These are phyloP conservation scores for Acyrthosiphon pisum DNA, from an alignment of 1,140 invertebrate species.

Conservation along the genomic window DNA sequence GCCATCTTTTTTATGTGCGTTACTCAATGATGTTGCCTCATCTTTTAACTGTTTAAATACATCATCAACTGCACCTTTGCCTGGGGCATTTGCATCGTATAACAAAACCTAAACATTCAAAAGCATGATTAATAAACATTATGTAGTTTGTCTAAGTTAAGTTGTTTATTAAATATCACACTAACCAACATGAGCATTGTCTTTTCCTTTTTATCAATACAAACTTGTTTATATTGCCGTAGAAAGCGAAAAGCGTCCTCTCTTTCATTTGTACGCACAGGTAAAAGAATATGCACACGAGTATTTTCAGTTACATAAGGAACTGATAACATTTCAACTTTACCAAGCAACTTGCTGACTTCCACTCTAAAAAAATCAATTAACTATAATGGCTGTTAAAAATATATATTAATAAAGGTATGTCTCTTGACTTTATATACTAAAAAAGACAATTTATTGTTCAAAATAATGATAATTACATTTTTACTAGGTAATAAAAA, in stretches of 20 bases:
- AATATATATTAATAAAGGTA: not conserved
- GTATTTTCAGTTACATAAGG: slow-evolving; percentile 92
- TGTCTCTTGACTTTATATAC: not conserved
- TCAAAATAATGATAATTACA: not conserved
- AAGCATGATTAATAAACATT: slow-evolving; percentile 7
- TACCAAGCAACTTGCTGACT: slow-evolving; percentile 79
- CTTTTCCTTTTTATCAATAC: slow-evolving; percentile 79
- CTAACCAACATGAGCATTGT: slow-evolving; percentile 75
- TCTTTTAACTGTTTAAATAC: slow-evolving; percentile 73
- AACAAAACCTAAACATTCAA: slow-evolving; percentile 68
- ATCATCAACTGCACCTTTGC: slow-evolving; percentile 71
- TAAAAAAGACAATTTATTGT: not conserved
- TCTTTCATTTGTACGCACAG: slow-evolving; percentile 67
- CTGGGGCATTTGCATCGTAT: slow-evolving; percentile 68
- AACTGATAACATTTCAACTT: slow-evolving; percentile 83
- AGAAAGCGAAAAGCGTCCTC: slow-evolving; percentile 71
- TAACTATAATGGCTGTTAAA: not conserved
- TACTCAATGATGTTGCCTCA: slow-evolving; percentile 69
- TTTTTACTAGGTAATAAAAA: not conserved
- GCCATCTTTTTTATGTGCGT: slow-evolving; percentile 74
- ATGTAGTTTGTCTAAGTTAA: not conserved
- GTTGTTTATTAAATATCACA: slow-evolving; percentile 60
- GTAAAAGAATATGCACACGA: slow-evolving; percentile 77
- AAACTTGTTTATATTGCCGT: slow-evolving; percentile 72
- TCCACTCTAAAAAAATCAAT: slow-evolving; percentile 67